phyloP scores from a whole-genome alignment of 2,113 vertebrate genomes.

The Microtus montanus region DNA sequence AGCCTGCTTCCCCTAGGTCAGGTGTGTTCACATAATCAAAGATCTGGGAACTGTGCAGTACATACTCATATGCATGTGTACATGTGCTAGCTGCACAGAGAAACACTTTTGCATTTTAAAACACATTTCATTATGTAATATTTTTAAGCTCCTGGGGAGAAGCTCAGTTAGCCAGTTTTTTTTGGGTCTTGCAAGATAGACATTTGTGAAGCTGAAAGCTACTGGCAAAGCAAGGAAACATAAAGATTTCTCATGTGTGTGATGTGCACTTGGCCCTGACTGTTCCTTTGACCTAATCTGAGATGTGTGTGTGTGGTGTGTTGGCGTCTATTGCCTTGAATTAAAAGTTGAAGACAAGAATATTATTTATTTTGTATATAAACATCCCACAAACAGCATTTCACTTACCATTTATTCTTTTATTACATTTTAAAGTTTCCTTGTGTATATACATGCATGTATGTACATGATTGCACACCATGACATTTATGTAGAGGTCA shows the following conservation, averaged over 20 bases:
- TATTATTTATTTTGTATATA: slow-evolving; percentile 42
- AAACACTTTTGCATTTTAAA: not conserved
- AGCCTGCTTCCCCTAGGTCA: slow-evolving; percentile 72
- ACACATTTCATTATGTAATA: not conserved
- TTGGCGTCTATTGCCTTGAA: slow-evolving; percentile 36
- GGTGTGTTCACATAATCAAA: slow-evolving; percentile 71
- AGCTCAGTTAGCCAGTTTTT: not conserved
- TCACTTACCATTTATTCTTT: not conserved
- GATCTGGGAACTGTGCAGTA: not conserved
- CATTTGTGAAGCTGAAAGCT: not conserved
- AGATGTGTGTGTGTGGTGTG: not conserved
- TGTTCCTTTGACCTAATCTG: slow-evolving; percentile 19
- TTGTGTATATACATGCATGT: not conserved
- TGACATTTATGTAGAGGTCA: not conserved
- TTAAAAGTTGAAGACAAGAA: slow-evolving; percentile 26
- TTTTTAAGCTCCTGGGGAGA: not conserved
- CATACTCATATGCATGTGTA: too few species aligned
- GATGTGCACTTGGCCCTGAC: not conserved
- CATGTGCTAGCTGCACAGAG: not conserved
- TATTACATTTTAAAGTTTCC: not conserved
- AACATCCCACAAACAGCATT: slow-evolving; percentile 3
- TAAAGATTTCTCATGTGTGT: not conserved
- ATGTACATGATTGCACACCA: too few species aligned
- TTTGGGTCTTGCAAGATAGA: slow-evolving; percentile 28
- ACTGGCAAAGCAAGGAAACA: not conserved